phyloP scores from a whole-genome alignment of 2,113 vertebrate species.

The Gymnobelideus leadbeateri region DNA sequence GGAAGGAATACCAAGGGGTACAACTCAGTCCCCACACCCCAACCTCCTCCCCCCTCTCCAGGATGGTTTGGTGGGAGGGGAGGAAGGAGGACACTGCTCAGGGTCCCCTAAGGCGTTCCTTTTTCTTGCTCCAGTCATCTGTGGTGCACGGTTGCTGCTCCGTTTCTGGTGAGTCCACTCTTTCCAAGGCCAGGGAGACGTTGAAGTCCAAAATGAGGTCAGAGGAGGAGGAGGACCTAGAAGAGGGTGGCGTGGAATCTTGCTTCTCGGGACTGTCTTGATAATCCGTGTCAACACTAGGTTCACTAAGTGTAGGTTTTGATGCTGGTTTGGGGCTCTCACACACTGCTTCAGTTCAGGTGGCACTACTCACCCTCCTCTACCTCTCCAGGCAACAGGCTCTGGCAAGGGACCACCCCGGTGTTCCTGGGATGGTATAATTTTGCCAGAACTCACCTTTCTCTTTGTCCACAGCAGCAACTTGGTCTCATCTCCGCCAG shows the following conservation, averaged over 20 bases:
- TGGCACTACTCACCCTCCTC: conserved; percentile 85
- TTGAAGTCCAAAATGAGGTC: conserved; percentile 85
- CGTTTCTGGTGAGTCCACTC: no score
- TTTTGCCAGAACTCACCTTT: conserved; percentile 93
- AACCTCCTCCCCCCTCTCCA: no score
- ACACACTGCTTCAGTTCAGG: fast-evolving
- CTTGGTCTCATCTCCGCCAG: conserved; percentile 87
- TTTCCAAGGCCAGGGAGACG: conserved; percentile 88
- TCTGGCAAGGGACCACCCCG: conserved; percentile 91
- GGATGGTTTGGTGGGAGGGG: no score
- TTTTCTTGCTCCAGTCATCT: conserved; percentile 95
- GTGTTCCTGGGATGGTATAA: conserved; percentile 89
- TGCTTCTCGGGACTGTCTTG: conserved; percentile 63
- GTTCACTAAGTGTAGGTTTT: background rate
- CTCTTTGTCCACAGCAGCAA: conserved; percentile 92
- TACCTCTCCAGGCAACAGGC: conserved; percentile 86
- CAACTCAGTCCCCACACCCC: no score
- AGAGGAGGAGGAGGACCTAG: conserved; percentile 54
- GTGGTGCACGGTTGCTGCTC: no score
- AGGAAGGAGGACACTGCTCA: no score
- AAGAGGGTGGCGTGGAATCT: conserved; percentile 59
- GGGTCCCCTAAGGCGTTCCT: conserved; percentile 87
- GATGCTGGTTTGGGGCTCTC: conserved; percentile 40
- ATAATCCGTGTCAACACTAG: conserved; percentile 23
- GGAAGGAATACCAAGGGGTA: no score